Evolutionary conservation across 2,888 invertebrate species (phyloP).

Genomic region (Eupeodes luniger): DNA sequence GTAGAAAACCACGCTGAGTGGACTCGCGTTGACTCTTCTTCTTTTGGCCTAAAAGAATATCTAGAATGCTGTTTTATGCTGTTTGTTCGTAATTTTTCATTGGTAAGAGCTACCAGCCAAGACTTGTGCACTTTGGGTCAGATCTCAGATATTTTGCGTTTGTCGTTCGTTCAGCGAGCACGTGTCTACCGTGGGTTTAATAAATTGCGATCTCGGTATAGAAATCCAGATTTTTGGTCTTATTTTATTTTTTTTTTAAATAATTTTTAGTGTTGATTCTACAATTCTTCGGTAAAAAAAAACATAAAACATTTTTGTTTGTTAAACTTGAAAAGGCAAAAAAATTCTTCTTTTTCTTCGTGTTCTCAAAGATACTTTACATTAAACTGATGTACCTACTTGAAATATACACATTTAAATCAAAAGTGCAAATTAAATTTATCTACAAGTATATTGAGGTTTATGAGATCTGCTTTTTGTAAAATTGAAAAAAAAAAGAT

Average conservation of each 20-base stretch:
- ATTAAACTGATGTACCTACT: neutral
- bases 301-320: conserved; percentile 8
- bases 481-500: conserved; percentile 38
- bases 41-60: conserved; percentile 66
- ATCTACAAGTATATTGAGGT: conserved; percentile 49
- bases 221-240: conserved; percentile 46
- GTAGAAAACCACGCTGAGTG: conserved; percentile 55
- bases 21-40: neutral
- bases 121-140: conserved; percentile 80
- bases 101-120: conserved; percentile 81
- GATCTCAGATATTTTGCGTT: conserved; percentile 84
- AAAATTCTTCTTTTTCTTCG: conserved; percentile 35
- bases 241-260: conserved; percentile 23
- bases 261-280: neutral
- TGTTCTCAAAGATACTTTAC: conserved; percentile 14
- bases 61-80: conserved; percentile 79
- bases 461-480: conserved; percentile 9
- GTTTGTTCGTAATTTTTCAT: conserved; percentile 6
- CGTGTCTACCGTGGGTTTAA: conserved; percentile 80
- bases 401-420: conserved; percentile 51
- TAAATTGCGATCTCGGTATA: conserved; percentile 68
- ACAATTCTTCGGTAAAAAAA: conserved; percentile 30
- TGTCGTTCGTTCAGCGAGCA: conserved; percentile 84
- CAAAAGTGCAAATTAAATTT: conserved; percentile 48
- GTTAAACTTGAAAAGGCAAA: conserved; percentile 40